Evolutionary conservation across 2,888 invertebrate species (phyloP), one percentile per base, ranked within the genome.

Genomic region (Hymenopus coronatus): DNA sequence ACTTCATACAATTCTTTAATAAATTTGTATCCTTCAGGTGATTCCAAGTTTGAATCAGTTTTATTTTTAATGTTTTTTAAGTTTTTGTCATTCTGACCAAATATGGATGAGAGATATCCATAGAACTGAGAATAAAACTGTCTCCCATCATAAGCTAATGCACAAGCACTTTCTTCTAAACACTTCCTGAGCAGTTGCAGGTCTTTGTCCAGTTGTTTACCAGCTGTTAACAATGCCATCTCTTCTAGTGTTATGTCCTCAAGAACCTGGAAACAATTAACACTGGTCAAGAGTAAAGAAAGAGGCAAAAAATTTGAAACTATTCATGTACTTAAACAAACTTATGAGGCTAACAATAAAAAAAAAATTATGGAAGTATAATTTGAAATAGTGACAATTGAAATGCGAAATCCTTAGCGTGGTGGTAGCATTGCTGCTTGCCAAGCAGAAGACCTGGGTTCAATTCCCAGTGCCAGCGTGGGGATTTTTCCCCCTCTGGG

Each of bases 111-210:
- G 27, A 94, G 91, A 83, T 94, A 92, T 9, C 93, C 93, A 84
- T 93, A 95, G 90, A 96, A 93, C 90, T 97, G 95, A 4, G 97
- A 96, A 91, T 96, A 97, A 91, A 98, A 96, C 93, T 98, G 98
- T 91, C 96, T 94, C 70, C 97, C 97, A 92, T 98, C 98, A 91
- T 97, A 97, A 91, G 96, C 96, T 88, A 98, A 93, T 27, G 97
- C 96, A 91, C 95, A 95, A 8, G 96, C 95, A 91, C 97, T 96
- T 0, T 95, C 94, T 93, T 96, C 96, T 90, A 98, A 94, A 90
- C 97, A 95, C 90, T 96, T 95, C 91, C 95, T 95, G 6, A 97
- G 92, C 87, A 96, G 93, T 88, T 94, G 94, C 82, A 96, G 93
- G 91, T 94, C 94, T 40, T 93, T 91, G 91, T 94, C 93, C 30